Conservation (phyloP, 1,140 invertebrate genomes). For the Hestina assimilis region DNA sequence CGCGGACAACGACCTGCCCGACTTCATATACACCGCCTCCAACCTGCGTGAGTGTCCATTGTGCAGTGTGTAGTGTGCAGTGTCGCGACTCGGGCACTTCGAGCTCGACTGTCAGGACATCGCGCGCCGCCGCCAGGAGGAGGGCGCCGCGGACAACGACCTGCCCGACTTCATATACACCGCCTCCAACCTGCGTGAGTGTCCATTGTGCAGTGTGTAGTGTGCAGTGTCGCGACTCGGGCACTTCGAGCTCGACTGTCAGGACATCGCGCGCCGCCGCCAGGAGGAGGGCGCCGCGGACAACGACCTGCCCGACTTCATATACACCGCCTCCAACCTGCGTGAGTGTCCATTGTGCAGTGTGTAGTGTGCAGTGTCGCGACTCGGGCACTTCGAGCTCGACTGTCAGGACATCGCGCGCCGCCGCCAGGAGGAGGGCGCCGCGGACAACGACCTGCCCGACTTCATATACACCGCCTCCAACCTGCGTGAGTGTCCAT, state of each 20-base stretch:
- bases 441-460: constrained; percentile 72
- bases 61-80: no score
- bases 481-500: constrained; percentile 61
- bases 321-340: constrained; percentile 74
- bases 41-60: constrained; percentile 54
- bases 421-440: constrained; percentile 70
- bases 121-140: constrained; percentile 74
- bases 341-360: no score
- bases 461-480: constrained; percentile 78
- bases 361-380: no score
- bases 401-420: constrained; percentile 86
- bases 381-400: constrained; percentile 95
- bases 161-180: constrained; percentile 79
- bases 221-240: no score
- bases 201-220: no score
- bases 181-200: constrained; percentile 69
- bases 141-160: constrained; percentile 71
- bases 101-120: constrained; percentile 90
- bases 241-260: constrained; percentile 93
- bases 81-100: no score
- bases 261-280: constrained; percentile 82
- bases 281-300: constrained; percentile 64
- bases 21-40: constrained; percentile 78
- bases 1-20: constrained; percentile 74
- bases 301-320: constrained; percentile 78